These are phyloP conservation scores for Carassius gibelio DNA, from an alignment of 2,113 vertebrate species.

Conservation along the genomic window DNA sequence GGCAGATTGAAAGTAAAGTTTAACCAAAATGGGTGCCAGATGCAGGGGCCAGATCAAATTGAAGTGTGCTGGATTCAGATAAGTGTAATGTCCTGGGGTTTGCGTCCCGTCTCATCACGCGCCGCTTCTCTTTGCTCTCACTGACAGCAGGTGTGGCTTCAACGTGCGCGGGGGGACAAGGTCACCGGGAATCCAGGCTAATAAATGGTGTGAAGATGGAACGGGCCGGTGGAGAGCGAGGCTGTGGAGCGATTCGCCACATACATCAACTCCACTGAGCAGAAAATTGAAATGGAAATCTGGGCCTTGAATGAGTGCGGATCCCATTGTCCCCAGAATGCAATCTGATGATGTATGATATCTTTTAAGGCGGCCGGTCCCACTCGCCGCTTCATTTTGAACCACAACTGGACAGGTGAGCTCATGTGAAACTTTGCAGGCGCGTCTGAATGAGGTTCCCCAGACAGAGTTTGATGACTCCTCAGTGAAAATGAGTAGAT, in stretches of 20 bases:
- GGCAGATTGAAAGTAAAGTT: constrained; percentile 5
- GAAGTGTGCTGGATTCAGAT: constrained; percentile 20
- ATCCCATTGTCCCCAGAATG: constrained; percentile 75
- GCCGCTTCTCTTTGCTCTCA: constrained; percentile 46
- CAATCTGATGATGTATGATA: constrained; percentile 77
- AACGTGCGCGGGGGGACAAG: constrained; percentile 60
- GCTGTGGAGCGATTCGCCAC: constrained; percentile 70
- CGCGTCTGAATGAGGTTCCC: constrained; percentile 40
- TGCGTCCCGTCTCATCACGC: neutral
- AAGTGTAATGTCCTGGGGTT: constrained; percentile 28
- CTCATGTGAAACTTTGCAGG: constrained; percentile 51
- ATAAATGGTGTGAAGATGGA: constrained; percentile 66
- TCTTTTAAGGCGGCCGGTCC: constrained; percentile 72
- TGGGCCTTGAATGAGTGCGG: constrained; percentile 75
- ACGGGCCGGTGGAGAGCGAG: constrained; percentile 60
- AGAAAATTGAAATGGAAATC: constrained; percentile 84
- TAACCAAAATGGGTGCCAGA: constrained; percentile 28
- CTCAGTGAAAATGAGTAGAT: constrained; percentile 3
- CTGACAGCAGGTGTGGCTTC: constrained; percentile 51
- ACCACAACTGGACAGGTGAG: constrained; percentile 53
- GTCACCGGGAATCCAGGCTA: constrained; percentile 65
- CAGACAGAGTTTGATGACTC: constrained; percentile 43
- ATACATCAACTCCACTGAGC: constrained; percentile 81
- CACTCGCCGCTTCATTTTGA: constrained; percentile 60
- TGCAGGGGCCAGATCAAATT: neutral